These are phyloP conservation scores for Synanthedon formicaeformis DNA, from an alignment of 2,888 invertebrate species.

Conservation along the genomic window DNA sequence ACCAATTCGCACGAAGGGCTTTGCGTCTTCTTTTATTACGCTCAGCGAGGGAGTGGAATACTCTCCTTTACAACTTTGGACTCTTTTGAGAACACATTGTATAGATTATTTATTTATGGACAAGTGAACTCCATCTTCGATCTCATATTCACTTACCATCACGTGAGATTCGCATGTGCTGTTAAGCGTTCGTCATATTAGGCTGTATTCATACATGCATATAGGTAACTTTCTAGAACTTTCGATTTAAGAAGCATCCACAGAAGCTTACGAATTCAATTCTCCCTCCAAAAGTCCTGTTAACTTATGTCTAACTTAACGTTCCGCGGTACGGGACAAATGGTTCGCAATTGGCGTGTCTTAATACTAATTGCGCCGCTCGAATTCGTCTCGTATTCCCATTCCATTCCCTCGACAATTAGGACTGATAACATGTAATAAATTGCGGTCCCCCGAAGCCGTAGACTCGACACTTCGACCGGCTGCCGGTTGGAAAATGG, in stretches of 20 bases:
- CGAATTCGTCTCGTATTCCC: slow-evolving; percentile 34
- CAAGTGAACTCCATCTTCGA: too few relatives aligned
- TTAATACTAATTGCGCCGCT: slow-evolving; percentile 36
- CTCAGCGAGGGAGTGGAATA: too few relatives aligned
- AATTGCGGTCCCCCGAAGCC: slow-evolving; percentile 26
- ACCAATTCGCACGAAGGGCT: too few relatives aligned
- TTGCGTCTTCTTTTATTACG: too few relatives aligned
- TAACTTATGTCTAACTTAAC: slow-evolving; percentile 16
- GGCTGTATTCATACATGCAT: too few relatives aligned
- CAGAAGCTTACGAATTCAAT: background rate
- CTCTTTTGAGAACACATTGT: too few relatives aligned
- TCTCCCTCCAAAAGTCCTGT: background rate
- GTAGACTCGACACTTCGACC: background rate
- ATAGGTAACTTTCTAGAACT: too few relatives aligned
- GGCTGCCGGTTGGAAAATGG: background rate
- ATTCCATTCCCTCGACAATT: slow-evolving; percentile 45
- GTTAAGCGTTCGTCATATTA: too few relatives aligned
- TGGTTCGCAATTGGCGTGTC: slow-evolving; percentile 14
- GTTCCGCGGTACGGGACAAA: slow-evolving; percentile 11
- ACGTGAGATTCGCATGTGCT: too few relatives aligned
- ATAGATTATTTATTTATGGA: too few relatives aligned
- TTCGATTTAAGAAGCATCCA: background rate
- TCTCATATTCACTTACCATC: too few relatives aligned
- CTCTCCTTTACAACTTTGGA: too few relatives aligned
- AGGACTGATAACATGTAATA: slow-evolving; percentile 50